Evolutionary conservation across 2,888 invertebrate genomes (phyloP), one percentile per base, ranked within the genome.

Genomic region (Drosophila helvetica): DNA sequence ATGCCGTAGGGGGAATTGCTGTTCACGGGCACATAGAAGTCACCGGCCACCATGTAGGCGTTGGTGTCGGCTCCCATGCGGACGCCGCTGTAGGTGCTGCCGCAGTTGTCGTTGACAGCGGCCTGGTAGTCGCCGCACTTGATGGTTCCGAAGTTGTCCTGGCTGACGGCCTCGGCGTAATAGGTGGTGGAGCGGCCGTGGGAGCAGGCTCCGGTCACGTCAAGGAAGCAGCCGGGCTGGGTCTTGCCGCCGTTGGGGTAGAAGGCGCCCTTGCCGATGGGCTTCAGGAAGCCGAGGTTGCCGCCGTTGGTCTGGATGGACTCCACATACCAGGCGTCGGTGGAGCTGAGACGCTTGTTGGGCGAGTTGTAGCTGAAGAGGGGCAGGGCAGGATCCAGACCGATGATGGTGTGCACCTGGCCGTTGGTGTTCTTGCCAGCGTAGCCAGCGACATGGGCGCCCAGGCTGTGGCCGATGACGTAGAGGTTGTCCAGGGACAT

Each of bases 401-500:
- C 94, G 74, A 94, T 93, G 47, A 94, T 94, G 17, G 93, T 93
- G 81, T 94, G 93, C 52, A 94, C 93, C 46, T 93, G 92, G 25
- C 94, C 94, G 73, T 93, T 81, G 54, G 92, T 92, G 78, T 93
- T 93, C 76, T 94, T 94, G 5, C 94, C 94, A 15, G 94, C 93
- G 52, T 93, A 93, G 1, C 94, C 94, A 10, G 94, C 93, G 0
- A 94, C 94, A 77, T 94, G 94, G 1, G 94, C 94, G 0, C 94
- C 94, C 57, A 94, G 91, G 61, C 94, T 94, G 77, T 94, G 94
- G 0, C 94, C 94, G 57, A 94, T 93, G 3, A 92, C 61, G 92
- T 93, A 90, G 92, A 94, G 74, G 91, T 90, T 3, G 92, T 93
- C 7, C 92, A 93, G 51, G 90, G 90, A 25, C 91, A 92, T 12